A percentile compares a stretch with the other conserved stretches of the same genome.
Evolutionary conservation across 2,888 invertebrate genomes (phyloP).

Genomic region (Acronicta aceris): DNA sequence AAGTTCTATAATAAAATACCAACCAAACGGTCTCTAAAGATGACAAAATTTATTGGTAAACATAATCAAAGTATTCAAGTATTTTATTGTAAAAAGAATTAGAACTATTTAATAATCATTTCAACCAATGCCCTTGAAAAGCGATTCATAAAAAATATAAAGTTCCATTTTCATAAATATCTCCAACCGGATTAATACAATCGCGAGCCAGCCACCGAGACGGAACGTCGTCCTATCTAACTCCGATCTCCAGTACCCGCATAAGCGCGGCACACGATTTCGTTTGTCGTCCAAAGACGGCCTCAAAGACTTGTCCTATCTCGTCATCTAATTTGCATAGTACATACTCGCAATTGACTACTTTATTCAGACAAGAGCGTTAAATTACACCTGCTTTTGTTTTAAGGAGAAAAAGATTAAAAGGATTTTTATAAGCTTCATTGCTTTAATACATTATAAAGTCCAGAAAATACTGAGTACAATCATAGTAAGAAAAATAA

Average conservation of each 20-base stretch:
- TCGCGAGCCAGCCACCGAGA: background rate
- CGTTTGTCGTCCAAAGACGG: slow-evolving; percentile 30
- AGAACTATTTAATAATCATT: too few relatives aligned
- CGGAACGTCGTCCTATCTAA: background rate
- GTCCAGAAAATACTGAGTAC: too few relatives aligned
- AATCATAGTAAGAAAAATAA: too few relatives aligned
- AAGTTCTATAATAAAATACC: too few relatives aligned
- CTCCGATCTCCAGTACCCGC: slow-evolving; percentile 39
- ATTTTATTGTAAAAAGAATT: too few relatives aligned
- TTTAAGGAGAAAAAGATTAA: background rate
- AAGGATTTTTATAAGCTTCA: slow-evolving; percentile 1
- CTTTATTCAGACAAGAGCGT: slow-evolving; percentile 24
- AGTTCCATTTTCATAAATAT: background rate
- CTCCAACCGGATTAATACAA: background rate
- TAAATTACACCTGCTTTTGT: slow-evolving; percentile 31
- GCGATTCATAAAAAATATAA: too few relatives aligned
- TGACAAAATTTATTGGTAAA: too few relatives aligned
- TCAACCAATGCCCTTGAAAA: too few relatives aligned
- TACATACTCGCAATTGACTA: slow-evolving; percentile 33
- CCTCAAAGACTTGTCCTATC: slow-evolving; percentile 43
- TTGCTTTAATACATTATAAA: too few relatives aligned
- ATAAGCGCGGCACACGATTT: slow-evolving; percentile 26
- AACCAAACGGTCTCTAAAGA: too few relatives aligned
- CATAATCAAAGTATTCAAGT: too few relatives aligned
- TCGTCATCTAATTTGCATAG: slow-evolving; percentile 43